Conservation (phyloP, 2,797 vertebrate genomes). For the Eutrigla gurnardus region DNA sequence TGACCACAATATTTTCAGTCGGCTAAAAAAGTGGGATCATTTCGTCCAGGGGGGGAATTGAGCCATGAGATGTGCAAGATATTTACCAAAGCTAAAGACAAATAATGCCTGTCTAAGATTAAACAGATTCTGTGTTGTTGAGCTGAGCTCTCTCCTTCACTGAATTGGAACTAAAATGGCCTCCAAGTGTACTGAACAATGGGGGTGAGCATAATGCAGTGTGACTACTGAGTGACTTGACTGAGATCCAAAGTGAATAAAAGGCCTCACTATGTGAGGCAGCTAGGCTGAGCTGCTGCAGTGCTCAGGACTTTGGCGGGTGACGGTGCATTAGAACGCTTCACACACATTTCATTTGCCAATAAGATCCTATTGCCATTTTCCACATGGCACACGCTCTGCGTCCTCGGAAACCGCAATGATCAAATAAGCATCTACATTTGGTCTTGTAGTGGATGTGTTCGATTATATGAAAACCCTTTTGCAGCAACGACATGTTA, state of each 20-base stretch:
- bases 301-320: constrained; percentile 79
- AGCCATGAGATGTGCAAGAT: constrained; percentile 25
- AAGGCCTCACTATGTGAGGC: constrained; percentile 83
- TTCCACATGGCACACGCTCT: constrained; percentile 61
- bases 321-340: constrained; percentile 78
- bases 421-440: constrained; percentile 53
- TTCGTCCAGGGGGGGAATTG: not conserved
- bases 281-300: constrained; percentile 77
- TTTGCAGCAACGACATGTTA: not conserved
- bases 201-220: constrained; percentile 84
- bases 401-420: constrained; percentile 54
- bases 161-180: constrained; percentile 86
- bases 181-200: constrained; percentile 85
- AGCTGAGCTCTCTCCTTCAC: constrained; percentile 73
- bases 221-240: constrained; percentile 87
- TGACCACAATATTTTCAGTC: constrained; percentile 8
- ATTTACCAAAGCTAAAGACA: constrained; percentile 53
- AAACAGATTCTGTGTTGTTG: constrained; percentile 66
- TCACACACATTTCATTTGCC: constrained; percentile 78
- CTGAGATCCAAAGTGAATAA: constrained; percentile 85
- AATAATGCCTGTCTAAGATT: constrained; percentile 68
- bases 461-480: not conserved
- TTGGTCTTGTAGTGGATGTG: constrained; percentile 15
- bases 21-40: constrained; percentile 12
- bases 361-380: constrained; percentile 77